Base-by-base conservation (phyloP, 2,888 invertebrate genomes). In the Blomia tropicalis region DNA sequence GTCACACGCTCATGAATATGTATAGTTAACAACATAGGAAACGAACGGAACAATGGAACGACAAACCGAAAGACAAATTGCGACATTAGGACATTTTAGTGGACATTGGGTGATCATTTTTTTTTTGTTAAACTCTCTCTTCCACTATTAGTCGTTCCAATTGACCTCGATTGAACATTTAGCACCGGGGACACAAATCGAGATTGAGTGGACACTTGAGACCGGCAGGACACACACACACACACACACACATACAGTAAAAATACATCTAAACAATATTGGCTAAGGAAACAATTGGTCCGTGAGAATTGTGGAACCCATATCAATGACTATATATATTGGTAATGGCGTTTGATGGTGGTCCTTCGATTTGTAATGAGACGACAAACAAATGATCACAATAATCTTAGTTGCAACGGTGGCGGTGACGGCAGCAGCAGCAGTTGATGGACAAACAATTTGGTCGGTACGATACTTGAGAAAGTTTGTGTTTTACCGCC, bases 291-390 rank as follows among this genome's bases (percentile, higher is more conserved):
- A 47, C 22, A 47, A 47, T 11, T 7, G 7, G 22, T 7, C 51
- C 51, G 51, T 47, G 51, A 47, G 51, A 47, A 47, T 41, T 14
- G 41, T 47, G 51, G 51, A 22, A 47, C 51, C n/a, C n/a, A n/a
- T n/a, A n/a, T n/a, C n/a, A n/a, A n/a, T n/a, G n/a, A n/a, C n/a
- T n/a, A n/a, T n/a, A n/a, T n/a, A n/a, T n/a, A n/a, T n/a, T n/a
- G n/a, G 22, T 47, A 47, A 47, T 47, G 51, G 7, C 51, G 23
- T 47, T 7, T 47, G 14, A 25, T 47, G 51, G 51, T 17, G 36
- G 36, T 36, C 36, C 36, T 11, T 11, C 36, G 17, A 17, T 19
- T n/a, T 19, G 22, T n/a, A 11, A 27, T 11, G 7, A 22, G 27
- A 22, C 11, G 11, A 47, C 51, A 47, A 47, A 27, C 51, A 47